Evolutionary conservation across 2,888 invertebrate species (phyloP), one percentile per base, ranked within the genome.

Genomic region (Eudemis profundana): DNA sequence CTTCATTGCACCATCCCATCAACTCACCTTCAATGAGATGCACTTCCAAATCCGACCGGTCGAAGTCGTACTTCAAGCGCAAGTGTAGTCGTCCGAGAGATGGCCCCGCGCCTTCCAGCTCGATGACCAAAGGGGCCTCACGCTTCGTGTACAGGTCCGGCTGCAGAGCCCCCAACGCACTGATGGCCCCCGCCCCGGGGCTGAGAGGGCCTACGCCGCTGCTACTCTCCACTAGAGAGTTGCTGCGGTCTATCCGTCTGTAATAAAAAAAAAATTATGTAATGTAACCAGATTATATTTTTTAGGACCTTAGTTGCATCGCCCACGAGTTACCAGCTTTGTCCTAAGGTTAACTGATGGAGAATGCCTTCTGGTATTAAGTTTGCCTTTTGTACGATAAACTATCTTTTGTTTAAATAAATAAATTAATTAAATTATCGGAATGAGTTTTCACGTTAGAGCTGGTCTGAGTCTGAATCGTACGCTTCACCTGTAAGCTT

Each of bases 11-110:
- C n/a, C n/a, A n/a, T n/a, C n/a, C n/a, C n/a, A n/a, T n/a, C n/a
- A n/a, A 1, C 68, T 36, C 74, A 96, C 97, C 97, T 95, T 98
- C 97, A 86, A 98, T 97, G 72, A 98, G 93, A 89, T 98, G 97
- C n/a, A 97, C 96, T 72, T 97, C 95, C 72, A 98, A 93, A 85
- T 98, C 98, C 14, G 97, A 97, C 70, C 96, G 94, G 83, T 97
- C 96, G 79, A 97, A 97, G 88, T 98, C 98, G 79, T 98, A 98
- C 77, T 96, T 97, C 63, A 98, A 92, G 61, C 97, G 93, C 73
- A 97, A 93, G 81, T 98, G 98, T 70, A 98, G 93, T 68, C 97
- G 93, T 36, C 98, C 98, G 49, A 97, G 93, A 38, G 94, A 94
- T 3, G 95, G 95, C 5, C 95, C 95, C 61, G 93, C 92, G 36